Conservation (phyloP, 1,140 invertebrate species). For the Drosophila kurseongensis region DNA sequence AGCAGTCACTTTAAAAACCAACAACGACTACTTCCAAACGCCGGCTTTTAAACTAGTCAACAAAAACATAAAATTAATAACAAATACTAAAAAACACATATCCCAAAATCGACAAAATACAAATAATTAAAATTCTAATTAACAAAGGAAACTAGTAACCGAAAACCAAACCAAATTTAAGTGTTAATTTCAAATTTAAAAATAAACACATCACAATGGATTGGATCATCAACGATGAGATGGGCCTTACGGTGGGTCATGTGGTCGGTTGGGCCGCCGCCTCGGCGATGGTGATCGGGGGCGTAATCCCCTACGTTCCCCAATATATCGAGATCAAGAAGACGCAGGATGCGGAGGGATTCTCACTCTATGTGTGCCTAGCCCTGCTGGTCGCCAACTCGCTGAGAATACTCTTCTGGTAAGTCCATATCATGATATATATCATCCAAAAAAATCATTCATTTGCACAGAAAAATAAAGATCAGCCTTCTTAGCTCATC, state of each 20-base stretch:
- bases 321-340: conserved; percentile 96
- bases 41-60: conserved; percentile 49
- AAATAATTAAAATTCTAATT: not conserved
- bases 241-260: conserved; percentile 88
- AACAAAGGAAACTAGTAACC: conserved; percentile 5
- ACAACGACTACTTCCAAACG: conserved; percentile 29
- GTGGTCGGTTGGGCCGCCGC: conserved; percentile 89
- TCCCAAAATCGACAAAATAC: conserved; percentile 36
- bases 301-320: conserved; percentile 93
- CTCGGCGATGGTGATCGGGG: conserved; percentile 96
- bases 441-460: not conserved
- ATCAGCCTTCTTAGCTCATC: not conserved
- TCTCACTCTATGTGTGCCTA: conserved; percentile 98
- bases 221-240: conserved; percentile 90
- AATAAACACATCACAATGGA: conserved; percentile 83
- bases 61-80: conserved; percentile 11
- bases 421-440: conserved; percentile 80
- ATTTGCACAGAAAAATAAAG: not conserved
- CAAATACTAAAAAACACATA: conserved; percentile 55
- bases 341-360: conserved; percentile 96
- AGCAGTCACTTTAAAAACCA: not conserved
- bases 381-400: conserved; percentile 98
- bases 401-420: conserved; percentile 99
- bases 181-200: conserved; percentile 15
- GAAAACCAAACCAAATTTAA: not conserved